Evolutionary conservation across 2,888 invertebrate species (phyloP).

Genomic region (Ypsolopha sequella): DNA sequence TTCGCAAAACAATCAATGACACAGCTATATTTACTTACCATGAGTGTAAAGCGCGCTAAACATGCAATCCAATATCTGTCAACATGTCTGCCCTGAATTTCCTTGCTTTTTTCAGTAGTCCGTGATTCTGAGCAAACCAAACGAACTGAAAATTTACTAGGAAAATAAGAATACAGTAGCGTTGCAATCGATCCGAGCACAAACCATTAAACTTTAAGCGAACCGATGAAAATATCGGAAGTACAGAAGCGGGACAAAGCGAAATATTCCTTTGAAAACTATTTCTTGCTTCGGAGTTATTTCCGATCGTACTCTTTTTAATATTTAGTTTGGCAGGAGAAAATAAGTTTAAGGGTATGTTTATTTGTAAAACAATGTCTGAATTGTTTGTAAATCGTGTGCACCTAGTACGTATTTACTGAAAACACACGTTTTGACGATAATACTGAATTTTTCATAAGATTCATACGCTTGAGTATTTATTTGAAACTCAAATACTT

Average conservation of each 20-base stretch:
- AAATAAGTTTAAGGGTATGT: neutral
- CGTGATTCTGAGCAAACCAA: slow-evolving; percentile 14
- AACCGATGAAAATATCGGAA: slow-evolving; percentile 43
- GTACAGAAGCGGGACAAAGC: slow-evolving; percentile 39
- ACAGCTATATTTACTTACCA: too few relatives aligned
- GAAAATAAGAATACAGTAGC: slow-evolving; percentile 55
- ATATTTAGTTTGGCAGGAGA: neutral
- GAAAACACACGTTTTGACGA: too few relatives aligned
- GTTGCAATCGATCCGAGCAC: slow-evolving; percentile 42
- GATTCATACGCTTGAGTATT: too few relatives aligned
- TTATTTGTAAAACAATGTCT: neutral
- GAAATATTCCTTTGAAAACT: slow-evolving; percentile 48
- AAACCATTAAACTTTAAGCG: slow-evolving; percentile 53
- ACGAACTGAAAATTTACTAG: slow-evolving; percentile 43
- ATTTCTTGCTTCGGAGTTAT: slow-evolving; percentile 20
- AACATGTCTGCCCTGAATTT: neutral
- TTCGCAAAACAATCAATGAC: too few relatives aligned
- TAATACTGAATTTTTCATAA: too few relatives aligned
- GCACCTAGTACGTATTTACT: too few relatives aligned
- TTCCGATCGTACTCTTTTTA: neutral
- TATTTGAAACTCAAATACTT: too few relatives aligned
- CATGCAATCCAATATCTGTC: too few relatives aligned
- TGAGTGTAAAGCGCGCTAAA: too few relatives aligned
- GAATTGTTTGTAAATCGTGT: neutral
- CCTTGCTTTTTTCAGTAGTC: slow-evolving; percentile 6